Evolutionary conservation across 2,797 vertebrate genomes (phyloP), one percentile per base, ranked within the genome.

Genomic region (Bufotes viridis): DNA sequence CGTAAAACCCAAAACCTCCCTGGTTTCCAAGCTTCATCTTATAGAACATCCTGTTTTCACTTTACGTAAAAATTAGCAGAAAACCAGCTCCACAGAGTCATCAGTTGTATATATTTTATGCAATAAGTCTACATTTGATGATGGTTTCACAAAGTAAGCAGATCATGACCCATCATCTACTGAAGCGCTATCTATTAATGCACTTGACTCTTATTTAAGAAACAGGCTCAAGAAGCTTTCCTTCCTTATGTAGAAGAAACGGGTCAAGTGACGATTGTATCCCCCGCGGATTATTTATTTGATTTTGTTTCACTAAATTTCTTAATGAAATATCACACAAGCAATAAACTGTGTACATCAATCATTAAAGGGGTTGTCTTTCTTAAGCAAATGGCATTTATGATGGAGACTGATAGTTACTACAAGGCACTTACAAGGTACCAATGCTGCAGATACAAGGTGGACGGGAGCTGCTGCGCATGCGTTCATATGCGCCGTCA

Each of bases 21-120:
- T 82, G 80, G 51, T 81, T 84, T 87, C 75, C 76, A 75, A 79
- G 69, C 63, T 74, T 29, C 57, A 61, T 83, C 63, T 79, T 82
- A 69, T 67, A 58, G 81, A 83, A 87, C 74, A 80, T 79, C 61
- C 75, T 84, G 85, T 78, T 83, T 83, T 53, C 55, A 75, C 69
- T 84, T 75, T 49, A 34, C 55, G 51, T 84, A 74, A 84, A 60
- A 84, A 34, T n/a, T 4, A 24, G 55, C 20, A 29, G 58, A 76
- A 74, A 75, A 57, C 51, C 8, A 60, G 55, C 78, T 79, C 1
- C 17, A 6, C n/a, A 79, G n/a, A 65, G 51, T 55, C 1, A 55
- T n/a, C 24, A 22, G n/a, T 20, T 1, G n/a, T n/a, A 1, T 24
- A 24, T 78, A 55, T n/a, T 53, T n/a, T 51, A 42, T 72, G 70